Conservation (phyloP, 92 coral and sea anemone species). For the Epizoanthus stellaris region DNA sequence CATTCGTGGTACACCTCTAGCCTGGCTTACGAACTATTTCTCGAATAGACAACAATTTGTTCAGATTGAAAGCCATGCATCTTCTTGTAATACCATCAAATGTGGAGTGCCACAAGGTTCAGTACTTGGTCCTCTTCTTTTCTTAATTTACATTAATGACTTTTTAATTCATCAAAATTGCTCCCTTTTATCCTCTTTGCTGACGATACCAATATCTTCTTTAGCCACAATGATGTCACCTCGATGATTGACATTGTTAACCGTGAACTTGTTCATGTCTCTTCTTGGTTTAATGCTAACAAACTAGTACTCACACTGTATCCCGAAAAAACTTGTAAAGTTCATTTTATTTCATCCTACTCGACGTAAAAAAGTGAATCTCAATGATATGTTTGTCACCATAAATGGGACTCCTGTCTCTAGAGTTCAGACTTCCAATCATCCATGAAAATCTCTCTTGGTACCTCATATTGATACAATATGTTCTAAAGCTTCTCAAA, state of each 20-base stretch:
- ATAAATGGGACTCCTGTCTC: too few species aligned
- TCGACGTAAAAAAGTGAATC: too few species aligned
- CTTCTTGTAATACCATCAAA: background rate
- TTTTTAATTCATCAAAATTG: background rate
- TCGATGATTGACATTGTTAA: background rate
- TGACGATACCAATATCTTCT: conserved; percentile 25
- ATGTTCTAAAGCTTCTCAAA: too few species aligned
- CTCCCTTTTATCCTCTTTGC: conserved; percentile 19
- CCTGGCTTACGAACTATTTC: conserved; percentile 20
- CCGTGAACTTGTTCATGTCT: background rate
- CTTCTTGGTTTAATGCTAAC: too few species aligned
- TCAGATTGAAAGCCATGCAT: background rate
- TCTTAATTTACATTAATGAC: conserved; percentile 29
- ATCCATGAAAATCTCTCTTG: too few species aligned
- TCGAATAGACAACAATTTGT: background rate
- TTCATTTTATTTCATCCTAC: too few species aligned
- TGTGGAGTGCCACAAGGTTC: conserved; percentile 30
- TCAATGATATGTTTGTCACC: too few species aligned
- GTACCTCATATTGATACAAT: too few species aligned
- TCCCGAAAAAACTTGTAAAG: too few species aligned
- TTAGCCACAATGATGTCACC: background rate
- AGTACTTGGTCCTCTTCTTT: conserved; percentile 15
- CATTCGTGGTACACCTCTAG: conserved; percentile 16
- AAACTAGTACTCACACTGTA: too few species aligned
- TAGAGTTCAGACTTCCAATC: too few species aligned